These are phyloP conservation scores for Agrotis ipsilon DNA, from an alignment of 2,888 invertebrate species.

Conservation along the genomic window DNA sequence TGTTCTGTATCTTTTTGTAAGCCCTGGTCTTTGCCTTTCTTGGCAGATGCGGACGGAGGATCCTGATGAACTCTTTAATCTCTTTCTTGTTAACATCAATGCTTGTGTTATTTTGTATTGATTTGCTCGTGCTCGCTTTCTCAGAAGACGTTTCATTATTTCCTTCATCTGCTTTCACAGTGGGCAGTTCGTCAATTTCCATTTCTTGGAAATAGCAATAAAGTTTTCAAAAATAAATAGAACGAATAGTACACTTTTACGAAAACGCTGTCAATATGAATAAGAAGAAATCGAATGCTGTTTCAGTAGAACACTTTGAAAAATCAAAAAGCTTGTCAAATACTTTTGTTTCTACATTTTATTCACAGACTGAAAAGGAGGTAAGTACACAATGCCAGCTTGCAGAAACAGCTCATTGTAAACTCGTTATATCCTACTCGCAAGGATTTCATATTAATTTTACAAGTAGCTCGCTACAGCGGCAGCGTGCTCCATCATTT, in stretches of 20 bases:
- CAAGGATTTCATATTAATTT: not conserved
- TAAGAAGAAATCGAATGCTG: constrained; percentile 29
- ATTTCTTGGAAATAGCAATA: constrained; percentile 37
- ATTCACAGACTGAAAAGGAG: not conserved
- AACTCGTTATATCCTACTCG: not conserved
- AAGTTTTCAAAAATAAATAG: constrained; percentile 24
- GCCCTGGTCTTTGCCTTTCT: constrained; percentile 71
- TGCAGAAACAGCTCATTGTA: not conserved
- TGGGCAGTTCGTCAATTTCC: constrained; percentile 36
- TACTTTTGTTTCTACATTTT: not conserved
- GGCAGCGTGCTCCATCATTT: not conserved
- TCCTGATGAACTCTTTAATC: constrained; percentile 39
- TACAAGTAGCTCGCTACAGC: no score
- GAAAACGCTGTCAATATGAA: constrained; percentile 30
- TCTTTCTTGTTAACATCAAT: constrained; percentile 7
- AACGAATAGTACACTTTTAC: constrained; percentile 15
- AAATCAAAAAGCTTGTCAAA: not conserved
- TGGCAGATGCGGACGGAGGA: constrained; percentile 64
- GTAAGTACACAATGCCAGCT: not conserved
- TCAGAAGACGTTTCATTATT: constrained; percentile 10
- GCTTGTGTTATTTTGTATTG: constrained; percentile 9
- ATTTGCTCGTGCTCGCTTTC: constrained; percentile 47
- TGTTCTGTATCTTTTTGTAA: constrained; percentile 60
- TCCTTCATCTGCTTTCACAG: constrained; percentile 8
- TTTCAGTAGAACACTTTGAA: constrained; percentile 15